A percentile compares a stretch with the other conserved stretches of the same genome.
These are phyloP conservation scores for Prietella phreatophila DNA, from an alignment of 2,113 vertebrate species.

Conservation along the genomic window DNA sequence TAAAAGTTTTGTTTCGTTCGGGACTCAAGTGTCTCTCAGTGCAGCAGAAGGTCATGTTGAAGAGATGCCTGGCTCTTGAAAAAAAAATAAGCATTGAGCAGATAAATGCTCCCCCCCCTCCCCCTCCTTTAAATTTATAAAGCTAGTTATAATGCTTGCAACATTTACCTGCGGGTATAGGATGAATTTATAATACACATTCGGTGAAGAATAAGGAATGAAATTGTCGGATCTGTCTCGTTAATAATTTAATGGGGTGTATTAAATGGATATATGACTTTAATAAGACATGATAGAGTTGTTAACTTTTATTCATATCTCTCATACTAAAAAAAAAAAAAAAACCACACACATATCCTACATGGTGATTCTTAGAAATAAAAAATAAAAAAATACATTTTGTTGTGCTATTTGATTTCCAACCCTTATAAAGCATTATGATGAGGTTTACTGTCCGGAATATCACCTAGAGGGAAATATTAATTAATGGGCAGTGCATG, in stretches of 20 bases:
- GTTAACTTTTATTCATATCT: background rate
- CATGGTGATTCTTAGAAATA: background rate
- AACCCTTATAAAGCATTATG: background rate
- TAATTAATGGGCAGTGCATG: background rate
- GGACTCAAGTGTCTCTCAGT: background rate
- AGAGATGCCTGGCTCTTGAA: background rate
- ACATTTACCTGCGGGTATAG: background rate
- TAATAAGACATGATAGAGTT: background rate
- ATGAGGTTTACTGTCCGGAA: background rate
- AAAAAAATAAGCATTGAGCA: background rate
- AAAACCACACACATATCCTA: background rate
- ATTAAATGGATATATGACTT: background rate
- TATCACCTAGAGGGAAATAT: background rate
- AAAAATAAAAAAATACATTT: background rate
- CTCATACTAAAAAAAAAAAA: background rate
- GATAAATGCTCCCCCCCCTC: background rate
- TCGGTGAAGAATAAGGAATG: background rate
- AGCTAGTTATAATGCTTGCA: background rate
- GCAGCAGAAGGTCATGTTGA: background rate
- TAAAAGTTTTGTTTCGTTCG: background rate
- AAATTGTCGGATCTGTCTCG: background rate
- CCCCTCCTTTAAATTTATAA: background rate
- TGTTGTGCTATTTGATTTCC: background rate
- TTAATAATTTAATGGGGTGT: background rate
- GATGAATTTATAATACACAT: background rate